Base-by-base conservation (phyloP, 2,797 vertebrate genomes). In the Lutjanus campechanus region DNA sequence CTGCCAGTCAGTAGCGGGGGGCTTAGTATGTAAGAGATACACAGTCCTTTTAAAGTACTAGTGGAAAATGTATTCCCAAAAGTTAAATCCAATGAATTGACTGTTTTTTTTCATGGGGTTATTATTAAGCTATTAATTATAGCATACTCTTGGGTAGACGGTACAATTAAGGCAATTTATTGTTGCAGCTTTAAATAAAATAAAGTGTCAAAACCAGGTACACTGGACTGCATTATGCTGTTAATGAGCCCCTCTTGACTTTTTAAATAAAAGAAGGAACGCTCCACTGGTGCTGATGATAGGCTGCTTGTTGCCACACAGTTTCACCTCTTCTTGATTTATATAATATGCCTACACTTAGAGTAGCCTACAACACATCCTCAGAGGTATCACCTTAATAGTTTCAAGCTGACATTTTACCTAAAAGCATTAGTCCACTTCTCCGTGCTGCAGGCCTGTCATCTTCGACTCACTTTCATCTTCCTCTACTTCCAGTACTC, bases 121-220 rank as follows among this genome's bases (percentile, higher is more conserved):
- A 63, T 67, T 71, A 82, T 78, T 56, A 80, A 54, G 11, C 63
- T 36, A 81, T 74, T 82, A 40, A 85, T 79, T 83, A 55, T 5
- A 62, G 46, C 20, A 22, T 22, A 50, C 68, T 64, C 20, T 49
- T 62, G 19, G 58, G 65, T 20, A 58, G 58, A 60, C 3, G 43
- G 47, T 55, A 40, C 40, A 83, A 76, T 79, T 84, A 60, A 78
- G 29, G 59, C 51, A 44, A 75, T 80, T 80, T 51, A 72, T 77
- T 54, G 15, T 65, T 54, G 7, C 17, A 59, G 51, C 25, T 60
- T 47, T 70, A 54, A 70, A 77, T 67, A 80, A 82, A 55, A 61
- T 29, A 51, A 74, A 53, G 36, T 69, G 44, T 62, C 61, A 25
- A 65, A 63, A 40, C 1, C 22, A 72, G 40, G 44, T 62, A 20